A percentile compares a stretch with the other conserved stretches of the same genome.
Conservation (phyloP, 2,113 vertebrate species). For the Ivindomyrus marchei region DNA sequence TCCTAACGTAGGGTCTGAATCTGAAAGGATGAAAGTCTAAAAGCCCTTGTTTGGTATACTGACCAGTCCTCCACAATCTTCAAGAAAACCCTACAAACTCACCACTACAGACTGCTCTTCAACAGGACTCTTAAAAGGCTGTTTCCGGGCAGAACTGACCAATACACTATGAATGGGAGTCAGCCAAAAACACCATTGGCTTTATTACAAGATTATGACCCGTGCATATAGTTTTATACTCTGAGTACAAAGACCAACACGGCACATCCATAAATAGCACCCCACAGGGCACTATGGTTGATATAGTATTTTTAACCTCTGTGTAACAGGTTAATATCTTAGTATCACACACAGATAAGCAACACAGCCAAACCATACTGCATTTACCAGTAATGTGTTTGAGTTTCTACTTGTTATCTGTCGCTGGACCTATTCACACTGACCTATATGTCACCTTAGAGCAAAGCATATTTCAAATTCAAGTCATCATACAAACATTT, state of each 20-base stretch:
- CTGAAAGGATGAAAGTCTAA: not conserved
- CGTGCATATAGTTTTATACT: not conserved
- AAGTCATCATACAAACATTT: not conserved
- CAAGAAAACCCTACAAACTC: not conserved
- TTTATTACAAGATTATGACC: not conserved
- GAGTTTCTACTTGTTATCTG: not conserved
- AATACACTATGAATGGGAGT: not conserved
- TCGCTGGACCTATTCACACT: not conserved
- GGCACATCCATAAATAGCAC: not conserved
- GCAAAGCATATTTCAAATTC: not conserved
- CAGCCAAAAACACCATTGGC: not conserved
- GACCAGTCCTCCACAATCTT: not conserved
- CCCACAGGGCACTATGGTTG: not conserved
- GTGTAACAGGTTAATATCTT: not conserved
- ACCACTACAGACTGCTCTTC: not conserved
- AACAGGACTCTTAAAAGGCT: not conserved
- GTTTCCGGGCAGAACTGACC: not conserved
- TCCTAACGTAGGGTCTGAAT: not conserved
- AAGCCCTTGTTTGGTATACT: not conserved
- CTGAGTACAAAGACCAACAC: not conserved
- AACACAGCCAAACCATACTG: not conserved
- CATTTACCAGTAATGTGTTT: not conserved
- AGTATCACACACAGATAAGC: not conserved
- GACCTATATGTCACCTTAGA: not conserved
- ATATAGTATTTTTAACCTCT: not conserved